These are phyloP conservation scores for Aphelinus atriplicis DNA, from an alignment of 1,140 invertebrate species.

Conservation along the genomic window DNA sequence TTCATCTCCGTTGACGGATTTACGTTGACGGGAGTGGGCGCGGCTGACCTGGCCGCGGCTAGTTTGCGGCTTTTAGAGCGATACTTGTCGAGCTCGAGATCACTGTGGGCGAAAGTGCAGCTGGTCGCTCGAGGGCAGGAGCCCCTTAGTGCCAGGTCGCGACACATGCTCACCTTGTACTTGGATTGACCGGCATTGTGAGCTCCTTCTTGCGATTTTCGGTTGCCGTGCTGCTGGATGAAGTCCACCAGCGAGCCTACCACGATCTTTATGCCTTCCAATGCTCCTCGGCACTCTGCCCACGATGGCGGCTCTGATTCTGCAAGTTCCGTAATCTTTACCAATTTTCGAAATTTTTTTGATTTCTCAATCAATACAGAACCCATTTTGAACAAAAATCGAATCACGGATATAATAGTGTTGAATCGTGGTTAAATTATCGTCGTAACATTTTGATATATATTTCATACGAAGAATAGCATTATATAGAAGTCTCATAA, in stretches of 20 bases:
- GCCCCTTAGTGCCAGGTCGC: constrained; percentile 80
- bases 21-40: too few species aligned
- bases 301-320: constrained; percentile 78
- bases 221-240: constrained; percentile 80
- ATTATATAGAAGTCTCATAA: too few species aligned
- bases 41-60: constrained; percentile 42
- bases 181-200: constrained; percentile 73
- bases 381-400: too few species aligned
- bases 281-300: constrained; percentile 77
- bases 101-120: constrained; percentile 93
- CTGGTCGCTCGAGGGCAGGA: constrained; percentile 85
- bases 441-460: too few species aligned
- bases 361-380: too few species aligned
- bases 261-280: constrained; percentile 84
- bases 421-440: too few species aligned
- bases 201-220: constrained; percentile 69
- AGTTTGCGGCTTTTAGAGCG: constrained; percentile 70
- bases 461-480: too few species aligned
- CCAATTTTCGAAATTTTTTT: too few species aligned
- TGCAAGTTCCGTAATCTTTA: constrained; percentile 51
- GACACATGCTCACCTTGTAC: constrained; percentile 92
- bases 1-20: too few species aligned
- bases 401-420: too few species aligned
- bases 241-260: constrained; percentile 88
- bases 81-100: constrained; percentile 87